These are phyloP conservation scores for Prorops nasuta DNA, from an alignment of 1,140 invertebrate species.

Conservation along the genomic window DNA sequence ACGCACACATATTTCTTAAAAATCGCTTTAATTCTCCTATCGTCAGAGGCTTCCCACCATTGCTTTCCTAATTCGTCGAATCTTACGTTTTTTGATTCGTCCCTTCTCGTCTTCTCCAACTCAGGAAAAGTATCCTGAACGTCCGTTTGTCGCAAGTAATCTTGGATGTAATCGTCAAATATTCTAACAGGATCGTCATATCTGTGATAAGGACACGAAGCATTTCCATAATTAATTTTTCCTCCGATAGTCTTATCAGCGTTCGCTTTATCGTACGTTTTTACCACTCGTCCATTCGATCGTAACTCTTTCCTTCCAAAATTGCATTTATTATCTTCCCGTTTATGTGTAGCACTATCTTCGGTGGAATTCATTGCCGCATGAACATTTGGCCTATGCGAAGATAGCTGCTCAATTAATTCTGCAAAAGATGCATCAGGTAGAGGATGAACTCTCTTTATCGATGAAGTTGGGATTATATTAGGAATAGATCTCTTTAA, in stretches of 20 bases:
- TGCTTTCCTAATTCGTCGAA: constrained; percentile 13
- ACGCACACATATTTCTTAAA: not conserved
- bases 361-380: not conserved
- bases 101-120: constrained; percentile 1
- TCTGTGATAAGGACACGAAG: constrained; percentile 20
- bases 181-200: constrained; percentile 17
- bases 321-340: not conserved
- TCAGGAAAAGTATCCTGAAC: not conserved
- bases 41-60: not conserved
- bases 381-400: not conserved
- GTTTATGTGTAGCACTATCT: constrained; percentile 7
- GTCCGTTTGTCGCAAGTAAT: constrained; percentile 8
- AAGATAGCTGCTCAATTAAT: not conserved
- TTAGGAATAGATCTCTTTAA: constrained; percentile 6
- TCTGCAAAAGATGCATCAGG: not conserved
- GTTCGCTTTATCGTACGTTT: not conserved
- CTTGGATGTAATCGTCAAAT: constrained; percentile 28
- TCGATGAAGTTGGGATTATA: not conserved
- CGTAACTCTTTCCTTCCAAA: not conserved
- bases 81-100: constrained; percentile 9
- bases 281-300: not conserved
- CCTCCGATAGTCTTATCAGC: not conserved
- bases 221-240: constrained; percentile 13
- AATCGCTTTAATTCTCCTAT: not conserved
- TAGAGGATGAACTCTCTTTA: not conserved